Evolutionary conservation across 2,113 vertebrate species (phyloP), one percentile per base, ranked within the genome.

Genomic region (Rhipidura dahli): DNA sequence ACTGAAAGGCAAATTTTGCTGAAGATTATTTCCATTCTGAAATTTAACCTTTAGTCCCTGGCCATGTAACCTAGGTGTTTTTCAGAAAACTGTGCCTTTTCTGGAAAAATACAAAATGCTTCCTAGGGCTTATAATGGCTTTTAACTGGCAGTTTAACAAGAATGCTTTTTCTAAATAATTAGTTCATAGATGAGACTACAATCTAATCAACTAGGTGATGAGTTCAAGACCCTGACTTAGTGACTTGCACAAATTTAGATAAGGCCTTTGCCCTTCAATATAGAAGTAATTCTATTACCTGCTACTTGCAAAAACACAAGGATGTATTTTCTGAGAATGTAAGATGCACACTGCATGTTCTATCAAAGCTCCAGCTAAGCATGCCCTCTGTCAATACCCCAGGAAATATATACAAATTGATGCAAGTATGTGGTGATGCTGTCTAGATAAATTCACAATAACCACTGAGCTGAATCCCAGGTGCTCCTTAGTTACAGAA

Each of bases 321-420:
- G 0, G 13, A 53, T 85, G 3, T 37, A 13, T 86, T 60, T 78
- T 79, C 16, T 65, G 47, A 28, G 40, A 86, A 60, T 31, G 5
- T 35, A 42, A 56, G 15, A 56, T 33, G 27, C 6, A 26, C 21
- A n/a, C 9, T 86, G 35, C 15, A 40, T 35, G 8, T 37, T 60
- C 13, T 12, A 50, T 24, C 15, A 51, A 75, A 70, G 19, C 6
- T 16, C 31, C 15, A 37, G 12, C 15, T 50, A 22, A 70, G 9
- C 23, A 45, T 5, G 11, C 4, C 6, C 8, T 28, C 37, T 69
- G 10, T 60, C 33, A 35, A 4, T 24, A 5, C 1, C 18, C 3
- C 33, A 50, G 22, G 17, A 24, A 68, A 83, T 60, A 77, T 64
- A 8, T 5, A 45, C 4, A 37, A n/a, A 54, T n/a, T 2, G 0